Evolutionary conservation across 1,140 invertebrate genomes (phyloP), one percentile per base, ranked within the genome.

Genomic region (Schlechtendalia chinensis): DNA sequence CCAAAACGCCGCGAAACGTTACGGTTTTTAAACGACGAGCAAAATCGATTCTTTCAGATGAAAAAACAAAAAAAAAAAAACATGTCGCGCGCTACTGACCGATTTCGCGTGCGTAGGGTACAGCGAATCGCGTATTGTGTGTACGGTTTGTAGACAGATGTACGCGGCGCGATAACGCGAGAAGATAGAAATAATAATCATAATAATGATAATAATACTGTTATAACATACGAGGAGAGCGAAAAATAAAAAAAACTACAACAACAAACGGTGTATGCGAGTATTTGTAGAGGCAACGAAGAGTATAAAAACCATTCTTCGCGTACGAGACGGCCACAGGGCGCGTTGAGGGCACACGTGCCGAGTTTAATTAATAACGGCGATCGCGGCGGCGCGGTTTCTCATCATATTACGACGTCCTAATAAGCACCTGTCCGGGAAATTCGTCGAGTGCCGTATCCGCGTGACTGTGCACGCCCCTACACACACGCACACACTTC

Each of bases 401-500:
- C 75, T 79, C 75, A 63, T 79, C 75, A 29, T 79, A 45, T 47
- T 32, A 45, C 56, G 75, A 63, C 58, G 75, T 79, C 39, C 58
- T 63, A 63, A 79, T 63, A 79, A 63, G 58, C 58, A 63, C 75
- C 58, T 63, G 58, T 29, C 75, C 32, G 17, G 75, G 75, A 79
- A 63, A 79, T 79, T 79, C 17, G 75, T 79, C 24, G 75, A 79
- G 74, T 77, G 74, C 74, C 74, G 53, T 77, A 61, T 77, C 74
- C 54, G 74, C 75, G 75, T 79, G 75, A 79, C 75, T 22, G 58
- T n/a, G 39, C 19, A 79, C 75, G 75, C 75, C 75, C 75, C 56
- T 11, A 8, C 58, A 27, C n/a, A 58, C 22, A 58, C 75, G 45
- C 74, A 24, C 59, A 75, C n/a, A 50, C 27, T 72, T 19, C 24